Base-by-base conservation (phyloP, 2,113 vertebrate species). In the Cebus imitator region DNA sequence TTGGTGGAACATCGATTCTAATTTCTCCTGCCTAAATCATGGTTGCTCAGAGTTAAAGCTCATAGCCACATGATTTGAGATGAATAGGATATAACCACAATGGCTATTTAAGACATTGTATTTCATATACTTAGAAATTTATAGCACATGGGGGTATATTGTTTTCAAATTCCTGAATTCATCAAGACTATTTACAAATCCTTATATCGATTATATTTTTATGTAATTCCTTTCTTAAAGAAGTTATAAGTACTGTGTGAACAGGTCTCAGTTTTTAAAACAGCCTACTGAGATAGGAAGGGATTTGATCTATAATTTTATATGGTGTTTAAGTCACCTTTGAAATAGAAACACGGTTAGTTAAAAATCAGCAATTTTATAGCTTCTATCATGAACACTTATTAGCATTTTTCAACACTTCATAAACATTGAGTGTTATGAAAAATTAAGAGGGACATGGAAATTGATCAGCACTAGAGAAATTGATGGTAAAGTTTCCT, bases 1-100 rank as follows among this genome's bases (percentile, higher is more conserved):
- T 83, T 95, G 61, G 64, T 58, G 40, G 21, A 91, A 79, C 25
- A 93, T 72, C 58, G 72, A 87, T 90, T 97, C 43, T 85, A 83
- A 95, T 97, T 98, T 95, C n/a, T 45, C 78, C 40, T 86, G 27
- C 20, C 61, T 11, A 95, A 88, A 95, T 73, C 75, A 80, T 80
- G 37, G 85, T 94, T 95, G 32, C 52, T 93, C 70, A 96, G 30
- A 92, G 91, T 86, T 97, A 95, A 97, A 75, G 40, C 72, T 93
- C 84, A 93, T 87, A 98, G 91, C 82, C 73, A 86, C 57, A 92
- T 87, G 80, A 95, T 90, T 25, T 72, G 83, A 97, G 94, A 97
- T 96, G 91, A 92, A 79, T 52, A 90, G 4, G 37, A 64, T 82
- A 1, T 32, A 81, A 58, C 35, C 32, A 81, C 35, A 95, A 52